These are phyloP conservation scores for Aethes cnicana DNA, from an alignment of 2,888 invertebrate genomes.

Conservation along the genomic window DNA sequence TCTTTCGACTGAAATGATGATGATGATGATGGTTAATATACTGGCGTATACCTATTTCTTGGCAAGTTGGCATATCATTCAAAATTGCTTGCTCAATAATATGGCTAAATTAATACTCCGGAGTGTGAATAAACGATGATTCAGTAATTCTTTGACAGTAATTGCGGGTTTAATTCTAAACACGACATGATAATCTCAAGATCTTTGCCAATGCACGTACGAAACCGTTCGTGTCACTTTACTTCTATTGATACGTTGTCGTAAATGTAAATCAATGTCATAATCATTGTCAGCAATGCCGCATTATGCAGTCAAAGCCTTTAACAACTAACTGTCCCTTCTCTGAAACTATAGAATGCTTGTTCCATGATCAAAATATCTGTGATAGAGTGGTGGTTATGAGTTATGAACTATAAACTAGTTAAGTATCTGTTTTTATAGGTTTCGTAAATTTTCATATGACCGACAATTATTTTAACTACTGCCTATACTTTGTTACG, in stretches of 20 bases:
- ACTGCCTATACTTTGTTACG: too few species aligned
- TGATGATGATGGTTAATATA: too few species aligned
- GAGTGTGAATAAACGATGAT: constrained; percentile 55
- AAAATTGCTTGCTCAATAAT: constrained; percentile 50
- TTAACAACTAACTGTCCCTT: too few species aligned
- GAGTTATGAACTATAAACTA: too few species aligned
- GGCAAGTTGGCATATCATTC: constrained; percentile 38
- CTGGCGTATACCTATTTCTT: constrained; percentile 51
- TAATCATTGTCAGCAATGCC: neutral
- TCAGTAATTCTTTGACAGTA: constrained; percentile 51
- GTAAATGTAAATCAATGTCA: neutral
- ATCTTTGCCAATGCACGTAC: constrained; percentile 7
- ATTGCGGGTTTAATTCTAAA: constrained; percentile 45
- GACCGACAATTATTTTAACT: too few species aligned
- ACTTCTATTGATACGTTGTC: constrained; percentile 12
- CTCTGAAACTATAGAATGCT: too few species aligned
- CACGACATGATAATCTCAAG: constrained; percentile 46
- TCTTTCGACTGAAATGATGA: too few species aligned
- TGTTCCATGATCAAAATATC: too few species aligned
- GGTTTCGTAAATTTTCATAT: too few species aligned
- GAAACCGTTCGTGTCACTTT: neutral
- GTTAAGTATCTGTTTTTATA: too few species aligned
- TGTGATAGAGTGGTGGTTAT: too few species aligned
- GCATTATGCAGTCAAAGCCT: too few species aligned
- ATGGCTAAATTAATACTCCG: constrained; percentile 58